Percentiles rank a stretch among this genome's conserved stretches.
Conservation (phyloP, 2,797 vertebrate genomes). For the Remorina albescens region DNA sequence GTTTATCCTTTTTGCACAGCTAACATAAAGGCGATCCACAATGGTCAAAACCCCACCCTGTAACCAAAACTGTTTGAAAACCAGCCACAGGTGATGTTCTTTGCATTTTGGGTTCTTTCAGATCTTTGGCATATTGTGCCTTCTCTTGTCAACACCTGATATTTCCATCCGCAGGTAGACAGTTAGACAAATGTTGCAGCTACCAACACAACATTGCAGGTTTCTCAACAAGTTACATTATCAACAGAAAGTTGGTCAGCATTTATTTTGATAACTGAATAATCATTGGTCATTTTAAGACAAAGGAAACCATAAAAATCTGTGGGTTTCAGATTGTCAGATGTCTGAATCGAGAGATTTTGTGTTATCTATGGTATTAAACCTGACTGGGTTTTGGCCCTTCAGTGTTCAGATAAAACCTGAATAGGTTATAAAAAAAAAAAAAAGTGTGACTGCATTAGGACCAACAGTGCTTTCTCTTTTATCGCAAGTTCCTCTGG, state of each 20-base stretch:
- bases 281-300: too few species aligned
- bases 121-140: neutral
- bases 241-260: neutral
- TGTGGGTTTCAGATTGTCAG: too few species aligned
- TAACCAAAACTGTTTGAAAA: neutral
- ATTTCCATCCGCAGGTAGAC: neutral
- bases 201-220: neutral
- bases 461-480: too few species aligned
- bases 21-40: slow-evolving; percentile 18
- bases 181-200: neutral
- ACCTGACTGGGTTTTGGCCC: neutral
- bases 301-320: neutral
- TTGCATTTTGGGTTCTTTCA: slow-evolving; percentile 26
- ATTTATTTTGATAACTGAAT: neutral
- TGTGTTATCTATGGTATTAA: neutral
- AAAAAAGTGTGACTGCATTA: neutral
- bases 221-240: too few species aligned
- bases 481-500: neutral
- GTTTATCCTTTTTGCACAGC: slow-evolving; percentile 19
- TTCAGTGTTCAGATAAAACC: neutral
- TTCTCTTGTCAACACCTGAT: neutral
- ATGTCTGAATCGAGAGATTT: neutral
- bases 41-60: neutral
- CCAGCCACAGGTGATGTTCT: slow-evolving; percentile 14
- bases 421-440: too few species aligned